Base-by-base conservation (phyloP, 2,113 vertebrate genomes). In the Telmatochromis brachygnathus region DNA sequence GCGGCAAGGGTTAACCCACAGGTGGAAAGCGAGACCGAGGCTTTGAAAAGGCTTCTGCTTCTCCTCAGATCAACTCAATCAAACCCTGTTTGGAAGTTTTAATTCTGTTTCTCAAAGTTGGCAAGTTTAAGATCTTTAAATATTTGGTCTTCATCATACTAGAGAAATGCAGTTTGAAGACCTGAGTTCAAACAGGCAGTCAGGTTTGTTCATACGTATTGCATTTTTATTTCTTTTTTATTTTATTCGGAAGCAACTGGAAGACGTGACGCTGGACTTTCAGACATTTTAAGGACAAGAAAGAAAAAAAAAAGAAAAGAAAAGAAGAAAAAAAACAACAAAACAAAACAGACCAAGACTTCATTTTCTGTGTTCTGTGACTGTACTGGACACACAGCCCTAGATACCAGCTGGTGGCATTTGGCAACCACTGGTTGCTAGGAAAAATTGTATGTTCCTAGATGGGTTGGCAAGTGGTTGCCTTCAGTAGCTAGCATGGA, bases 301-400 rank as follows among this genome's bases (percentile, higher is more conserved):
- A 62, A 62, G 1, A 21, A 37, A 7, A 7, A 11, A 1, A 7
- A n/a, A 7, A 45, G 2, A 47, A 5, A 7, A 5, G 0, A n/a
- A 53, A 8, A 3, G 0, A 14, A 3, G 1, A 6, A 6, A 0
- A 11, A 7, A 7, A 4, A 45, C 13, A 37, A 9, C 9, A 35
- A 33, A 8, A 35, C 3, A 4, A 42, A 45, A 14, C 2, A 10
- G 8, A 35, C 30, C 19, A 19, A 21, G 21, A 39, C 12, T n/a
- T 35, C 0, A 35, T n/a, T n/a, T 47, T 75, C 15, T 45, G 14
- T 45, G 21, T 1, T 21, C 33, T 75, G 39, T 28, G 9, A 17
- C 42, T 47, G 23, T 28, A 75, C 23, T 75, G 39, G 68, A 23
- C 13, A 70, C 37, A 70, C n/a, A 45, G 37, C 21, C 21, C 37